phyloP scores from a whole-genome alignment of 2,797 vertebrate species.

The Liparis tanakae region DNA sequence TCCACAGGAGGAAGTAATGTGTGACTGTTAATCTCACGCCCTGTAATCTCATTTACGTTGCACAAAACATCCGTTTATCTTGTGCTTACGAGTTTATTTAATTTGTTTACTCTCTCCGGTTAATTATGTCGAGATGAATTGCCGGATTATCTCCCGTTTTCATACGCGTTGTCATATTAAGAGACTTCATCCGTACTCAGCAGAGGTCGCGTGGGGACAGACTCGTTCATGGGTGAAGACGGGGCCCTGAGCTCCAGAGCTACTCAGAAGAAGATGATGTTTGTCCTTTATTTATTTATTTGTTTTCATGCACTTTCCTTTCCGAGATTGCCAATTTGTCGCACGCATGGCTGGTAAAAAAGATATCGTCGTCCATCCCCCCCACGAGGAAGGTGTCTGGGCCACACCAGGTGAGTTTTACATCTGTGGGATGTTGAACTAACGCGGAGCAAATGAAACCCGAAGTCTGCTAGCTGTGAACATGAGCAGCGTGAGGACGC shows the following conservation, averaged over 20 bases:
- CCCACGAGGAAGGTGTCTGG: slow-evolving; percentile 74
- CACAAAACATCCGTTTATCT: slow-evolving; percentile 40
- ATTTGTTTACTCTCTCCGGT: slow-evolving; percentile 36
- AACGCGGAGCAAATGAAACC: slow-evolving; percentile 20
- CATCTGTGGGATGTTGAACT: slow-evolving; percentile 26
- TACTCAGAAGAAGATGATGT: slow-evolving; percentile 19
- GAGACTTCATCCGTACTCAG: slow-evolving; percentile 23
- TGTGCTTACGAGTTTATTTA: background rate
- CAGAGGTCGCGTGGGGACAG: slow-evolving; percentile 42
- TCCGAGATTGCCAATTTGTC: slow-evolving; percentile 27
- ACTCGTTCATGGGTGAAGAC: slow-evolving; percentile 33
- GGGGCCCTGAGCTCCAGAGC: slow-evolving; percentile 14
- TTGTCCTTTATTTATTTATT: slow-evolving; percentile 20
- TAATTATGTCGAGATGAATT: slow-evolving; percentile 58
- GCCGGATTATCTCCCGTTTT: slow-evolving; percentile 52
- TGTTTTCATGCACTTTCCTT: slow-evolving; percentile 21
- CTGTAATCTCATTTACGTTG: slow-evolving; percentile 21
- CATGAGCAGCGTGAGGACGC: background rate
- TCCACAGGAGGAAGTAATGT: slow-evolving; percentile 63
- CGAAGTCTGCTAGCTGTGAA: slow-evolving; percentile 15
- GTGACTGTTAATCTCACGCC: slow-evolving; percentile 40
- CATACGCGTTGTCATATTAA: slow-evolving; percentile 34
- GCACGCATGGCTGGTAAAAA: slow-evolving; percentile 41
- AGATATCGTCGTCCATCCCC: slow-evolving; percentile 74
- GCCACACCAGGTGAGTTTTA: slow-evolving; percentile 77